A percentile compares a stretch with the other conserved stretches of the same genome.
phyloP scores from a whole-genome alignment of 2,797 vertebrate genomes.

The Simalia tracyae region DNA sequence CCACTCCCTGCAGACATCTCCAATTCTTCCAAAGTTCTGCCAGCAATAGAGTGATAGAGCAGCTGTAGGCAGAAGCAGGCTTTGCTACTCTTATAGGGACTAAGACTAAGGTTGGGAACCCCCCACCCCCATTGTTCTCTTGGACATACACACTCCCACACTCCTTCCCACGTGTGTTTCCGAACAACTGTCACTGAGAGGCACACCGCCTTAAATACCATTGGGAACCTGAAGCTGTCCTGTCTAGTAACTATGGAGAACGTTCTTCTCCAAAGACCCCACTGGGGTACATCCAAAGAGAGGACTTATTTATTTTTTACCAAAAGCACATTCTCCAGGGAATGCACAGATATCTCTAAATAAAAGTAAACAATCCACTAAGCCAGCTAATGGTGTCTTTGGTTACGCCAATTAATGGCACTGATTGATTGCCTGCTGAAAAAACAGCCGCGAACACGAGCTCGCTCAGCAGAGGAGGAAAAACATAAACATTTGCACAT shows the following conservation, averaged over 20 bases:
- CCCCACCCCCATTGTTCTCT: background rate
- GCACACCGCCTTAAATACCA: background rate
- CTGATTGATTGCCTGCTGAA: conserved; percentile 30
- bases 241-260: background rate
- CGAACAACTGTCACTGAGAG: background rate
- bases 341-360: background rate
- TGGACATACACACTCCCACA: background rate
- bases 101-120: background rate
- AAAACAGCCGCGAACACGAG: conserved; percentile 1
- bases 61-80: background rate
- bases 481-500: background rate
- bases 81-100: background rate
- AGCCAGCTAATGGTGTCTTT: conserved; percentile 32
- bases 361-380: conserved; percentile 26
- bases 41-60: background rate
- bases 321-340: background rate
- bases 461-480: background rate
- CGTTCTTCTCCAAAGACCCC: background rate
- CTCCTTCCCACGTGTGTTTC: background rate
- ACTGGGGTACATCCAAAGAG: background rate
- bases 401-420: conserved; percentile 50
- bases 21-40: background rate
- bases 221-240: background rate
- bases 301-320: background rate
- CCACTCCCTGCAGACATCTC: too few species aligned